Base-by-base conservation (phyloP, 2,797 vertebrate species). In the Sphenopsis melanotis region DNA sequence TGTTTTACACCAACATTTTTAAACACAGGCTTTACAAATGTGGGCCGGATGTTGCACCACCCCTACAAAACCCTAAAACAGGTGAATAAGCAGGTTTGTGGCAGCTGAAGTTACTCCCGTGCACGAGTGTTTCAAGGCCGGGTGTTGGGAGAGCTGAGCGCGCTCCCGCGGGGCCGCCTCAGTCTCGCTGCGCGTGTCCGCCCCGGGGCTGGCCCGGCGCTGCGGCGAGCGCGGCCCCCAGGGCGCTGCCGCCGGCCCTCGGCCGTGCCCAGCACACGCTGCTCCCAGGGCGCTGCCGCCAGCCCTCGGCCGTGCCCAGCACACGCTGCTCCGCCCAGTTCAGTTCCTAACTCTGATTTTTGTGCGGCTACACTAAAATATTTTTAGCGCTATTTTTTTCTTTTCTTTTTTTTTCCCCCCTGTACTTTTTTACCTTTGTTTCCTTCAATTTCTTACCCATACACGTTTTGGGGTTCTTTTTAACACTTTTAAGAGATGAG, bases 81-180 rank as follows among this genome's bases (percentile, higher is more conserved):
- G 44, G 75, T 83, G 90, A 96, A 49, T 44, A 56, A 94, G 46
- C 30, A 50, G 72, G 83, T 76, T 86, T 15, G 56, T n/a, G 83
- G 83, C 94, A 78, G 84, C 83, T 84, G 92, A 83, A 94, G 11
- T 93, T 79, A 70, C 87, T 95, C 83, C 89, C 59, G 85, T 86
- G 96, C 89, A 12, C 71, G 90, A 95, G 41, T 1, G 91, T 91
- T 96, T 87, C 91, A 75, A 80, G 93, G 30, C 5, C 47, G 87
- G 94, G 65, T 39, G 95, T 88, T 65, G 14, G 13, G 94, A 93
- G 95, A 90, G 94, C 95, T 75, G 72, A 78, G 87, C 0, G 64
- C 34, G 47, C 71, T 96, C 93, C 94, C 18, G 1, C 14, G 1
- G 95, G 96, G 91, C 6, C 42, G 53, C 0, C 65, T 50, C 86